phyloP scores from a whole-genome alignment of 1,140 invertebrate species.

The Ips typographus region DNA sequence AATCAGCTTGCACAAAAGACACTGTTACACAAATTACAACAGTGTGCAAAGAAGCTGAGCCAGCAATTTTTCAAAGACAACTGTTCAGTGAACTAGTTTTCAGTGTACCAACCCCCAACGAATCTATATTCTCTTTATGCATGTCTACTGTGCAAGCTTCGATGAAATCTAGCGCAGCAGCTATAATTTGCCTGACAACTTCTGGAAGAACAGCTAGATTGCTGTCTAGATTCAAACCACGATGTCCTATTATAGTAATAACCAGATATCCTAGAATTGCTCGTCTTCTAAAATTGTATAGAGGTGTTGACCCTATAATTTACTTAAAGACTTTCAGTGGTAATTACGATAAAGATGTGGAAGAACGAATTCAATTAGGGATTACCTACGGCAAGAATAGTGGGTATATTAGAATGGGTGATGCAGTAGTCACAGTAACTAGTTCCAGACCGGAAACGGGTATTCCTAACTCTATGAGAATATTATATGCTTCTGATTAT shows the following conservation, averaged over 20 bases:
- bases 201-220: slow-evolving; percentile 76
- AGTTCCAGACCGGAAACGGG: slow-evolving; percentile 70
- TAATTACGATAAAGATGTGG: slow-evolving; percentile 61
- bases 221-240: slow-evolving; percentile 77
- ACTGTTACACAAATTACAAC: slow-evolving; percentile 21
- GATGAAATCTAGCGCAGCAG: slow-evolving; percentile 73
- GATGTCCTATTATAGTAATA: slow-evolving; percentile 82
- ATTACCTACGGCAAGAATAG: slow-evolving; percentile 64
- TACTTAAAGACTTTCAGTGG: slow-evolving; percentile 32
- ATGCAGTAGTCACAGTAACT: slow-evolving; percentile 69
- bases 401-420: slow-evolving; percentile 64
- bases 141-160: slow-evolving; percentile 84
- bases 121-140: slow-evolving; percentile 66
- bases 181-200: slow-evolving; percentile 84
- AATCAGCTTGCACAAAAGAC: slow-evolving; percentile 30
- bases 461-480: slow-evolving; percentile 71
- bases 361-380: slow-evolving; percentile 66
- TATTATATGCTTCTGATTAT: slow-evolving; percentile 59
- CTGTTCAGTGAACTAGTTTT: slow-evolving; percentile 69
- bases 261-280: slow-evolving; percentile 72
- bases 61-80: slow-evolving; percentile 76
- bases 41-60: slow-evolving; percentile 70
- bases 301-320: slow-evolving; percentile 59
- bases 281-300: slow-evolving; percentile 73
- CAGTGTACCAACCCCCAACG: slow-evolving; percentile 42